Evolutionary conservation across 2,888 invertebrate genomes (phyloP).

Genomic region (Hecatera dysodea): DNA sequence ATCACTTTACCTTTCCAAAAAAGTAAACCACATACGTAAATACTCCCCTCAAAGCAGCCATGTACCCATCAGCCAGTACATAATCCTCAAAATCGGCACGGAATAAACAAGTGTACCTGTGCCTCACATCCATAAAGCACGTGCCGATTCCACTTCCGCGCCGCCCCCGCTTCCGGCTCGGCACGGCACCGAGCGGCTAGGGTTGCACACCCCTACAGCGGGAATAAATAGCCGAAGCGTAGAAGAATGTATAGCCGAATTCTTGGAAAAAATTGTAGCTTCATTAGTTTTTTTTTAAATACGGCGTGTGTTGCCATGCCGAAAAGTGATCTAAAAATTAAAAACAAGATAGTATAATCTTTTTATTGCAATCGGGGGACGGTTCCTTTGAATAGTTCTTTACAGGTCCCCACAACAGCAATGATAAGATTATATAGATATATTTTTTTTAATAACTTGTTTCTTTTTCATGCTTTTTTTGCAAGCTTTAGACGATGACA

Average conservation of each 20-base stretch:
- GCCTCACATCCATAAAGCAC: conserved; percentile 63
- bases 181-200: not conserved
- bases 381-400: no score
- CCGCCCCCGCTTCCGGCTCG: conserved; percentile 62
- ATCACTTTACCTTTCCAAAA: not conserved
- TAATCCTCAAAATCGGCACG: conserved; percentile 55
- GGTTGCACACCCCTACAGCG: not conserved
- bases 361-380: no score
- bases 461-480: no score
- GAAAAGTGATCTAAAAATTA: no score
- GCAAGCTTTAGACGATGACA: no score
- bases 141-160: conserved; percentile 64
- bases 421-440: no score
- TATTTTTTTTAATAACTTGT: no score
- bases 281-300: no score
- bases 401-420: no score
- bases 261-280: not conserved
- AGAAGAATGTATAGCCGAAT: not conserved
- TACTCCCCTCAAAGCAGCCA: conserved; percentile 1
- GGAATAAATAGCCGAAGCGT: not conserved
- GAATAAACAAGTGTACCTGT: conserved; percentile 62
- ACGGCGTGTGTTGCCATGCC: no score
- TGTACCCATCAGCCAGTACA: conserved; percentile 40
- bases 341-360: no score
- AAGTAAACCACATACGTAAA: not conserved